Evolutionary conservation across 2,797 vertebrate species (phyloP), one percentile per base, ranked within the genome.

Genomic region (Anomalospiza imberbis): DNA sequence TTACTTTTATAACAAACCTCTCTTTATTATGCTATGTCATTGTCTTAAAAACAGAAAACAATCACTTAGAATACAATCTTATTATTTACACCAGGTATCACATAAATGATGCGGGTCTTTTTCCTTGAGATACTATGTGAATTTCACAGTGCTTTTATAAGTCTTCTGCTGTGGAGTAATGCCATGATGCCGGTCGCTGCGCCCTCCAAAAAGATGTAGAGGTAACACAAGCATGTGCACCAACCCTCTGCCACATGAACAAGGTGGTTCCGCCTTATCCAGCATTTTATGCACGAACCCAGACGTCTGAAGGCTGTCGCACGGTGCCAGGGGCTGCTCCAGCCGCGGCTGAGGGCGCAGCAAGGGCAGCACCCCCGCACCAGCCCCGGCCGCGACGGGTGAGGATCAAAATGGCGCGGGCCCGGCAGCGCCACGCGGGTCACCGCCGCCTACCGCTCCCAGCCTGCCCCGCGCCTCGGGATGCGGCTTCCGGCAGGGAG

Each of bases 221-320:
- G 25, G 8, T 14, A 10, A 17, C n/a, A 4, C 17, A 8, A 6
- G 10, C 17, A 21, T 0, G 38, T 7, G 29, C 25, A 12, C n/a
- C 15, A 34, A 36, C 6, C 5, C 12, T 34, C 13, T 36, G 18
- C 21, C 21, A 22, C 51, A 10, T 0, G 12, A 19, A 17, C 17
- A 26, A 4, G 25, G 22, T 3, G 20, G 2, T 18, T 29, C 14
- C 10, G 4, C 62, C 10, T 19, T 3, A 7, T 1, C 4, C 1
- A 2, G 3, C 12, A 2, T 1, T 3, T 5, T 1, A 9, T 2
- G 2, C 2, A 7, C 1, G 2, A 12, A 7, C 0, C 6, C 12
- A 2, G 36, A 5, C 5, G 8, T 4, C 17, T 5, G 48, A 19
- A 4, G 5, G 1, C 25, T 13, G 31, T 25, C 4, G 0, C 4